phyloP scores from a whole-genome alignment of 1,140 invertebrate genomes.

The Belonocnema kinseyi region DNA sequence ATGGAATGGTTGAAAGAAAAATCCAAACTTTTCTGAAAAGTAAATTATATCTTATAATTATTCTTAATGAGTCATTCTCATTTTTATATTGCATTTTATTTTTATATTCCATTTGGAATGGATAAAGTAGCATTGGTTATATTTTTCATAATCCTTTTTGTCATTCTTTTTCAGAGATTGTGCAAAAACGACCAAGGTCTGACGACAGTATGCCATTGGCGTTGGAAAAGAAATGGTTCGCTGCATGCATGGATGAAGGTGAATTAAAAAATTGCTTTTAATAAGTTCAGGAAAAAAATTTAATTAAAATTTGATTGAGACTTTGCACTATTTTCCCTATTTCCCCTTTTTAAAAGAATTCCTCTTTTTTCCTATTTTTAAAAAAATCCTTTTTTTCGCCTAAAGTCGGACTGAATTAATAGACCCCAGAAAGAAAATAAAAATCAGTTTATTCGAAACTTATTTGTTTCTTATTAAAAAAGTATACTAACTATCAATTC shows the following conservation, averaged over 20 bases:
- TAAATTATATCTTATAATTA: background rate
- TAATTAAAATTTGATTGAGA: too few relatives aligned
- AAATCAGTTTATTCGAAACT: too few relatives aligned
- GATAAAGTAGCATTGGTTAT: background rate
- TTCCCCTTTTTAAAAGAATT: too few relatives aligned
- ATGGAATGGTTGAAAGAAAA: constrained; percentile 7
- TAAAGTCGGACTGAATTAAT: too few relatives aligned
- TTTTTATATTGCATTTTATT: background rate
- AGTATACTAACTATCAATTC: too few relatives aligned
- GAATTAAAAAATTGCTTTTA: constrained; percentile 10
- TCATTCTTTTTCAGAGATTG: constrained; percentile 31
- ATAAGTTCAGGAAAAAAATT: background rate
- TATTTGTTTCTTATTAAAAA: too few relatives aligned
- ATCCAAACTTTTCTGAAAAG: background rate
- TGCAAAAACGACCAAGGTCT: constrained; percentile 28
- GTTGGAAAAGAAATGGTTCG: constrained; percentile 37
- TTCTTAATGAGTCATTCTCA: background rate
- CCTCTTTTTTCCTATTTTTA: too few relatives aligned
- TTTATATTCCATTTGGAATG: background rate
- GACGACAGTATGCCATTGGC: constrained; percentile 4
- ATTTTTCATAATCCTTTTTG: background rate
- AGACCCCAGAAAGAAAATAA: too few relatives aligned
- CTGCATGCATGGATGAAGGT: constrained; percentile 37
- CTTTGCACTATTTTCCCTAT: too few relatives aligned
- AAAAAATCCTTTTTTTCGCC: too few relatives aligned